Evolutionary conservation across 2,797 vertebrate species (phyloP), one percentile per base, ranked within the genome.

Genomic region (Fratercula arctica): DNA sequence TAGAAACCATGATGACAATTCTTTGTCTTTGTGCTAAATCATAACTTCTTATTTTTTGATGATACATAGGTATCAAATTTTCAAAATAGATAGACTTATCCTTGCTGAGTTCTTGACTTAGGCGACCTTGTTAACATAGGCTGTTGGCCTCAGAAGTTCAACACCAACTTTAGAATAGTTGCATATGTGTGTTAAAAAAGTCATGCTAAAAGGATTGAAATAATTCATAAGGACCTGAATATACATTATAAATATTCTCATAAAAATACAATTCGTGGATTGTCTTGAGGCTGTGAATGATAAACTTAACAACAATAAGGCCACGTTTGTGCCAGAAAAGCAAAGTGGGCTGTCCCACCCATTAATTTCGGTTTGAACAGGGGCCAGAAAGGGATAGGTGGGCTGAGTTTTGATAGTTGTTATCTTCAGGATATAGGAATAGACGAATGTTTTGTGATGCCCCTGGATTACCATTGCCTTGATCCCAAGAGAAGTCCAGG

Each of bases 281-380:
- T 54, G 21, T 59, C 8, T 28, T 70, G 50, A 53, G 17, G 25
- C 19, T 64, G 25, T 19, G 35, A 67, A 33, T 73, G 7, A 41
- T 56, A 13, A 73, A 50, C 11, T 16, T 60, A 39, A 33, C 41
- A 35, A 53, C 2, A 29, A 13, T 25, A 54, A 50, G 53, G 26
- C 18, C 39, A 66, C 33, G 37, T 59, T 45, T 51, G 28, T 63
- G 29, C 24, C 43, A 59, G 45, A 56, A 35, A 57, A 81, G 7
- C 5, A 2, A 33, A 39, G 0, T 6, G 12, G 24, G 7, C 17
- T 63, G 2, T 39, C 9, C 13, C 33, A 33, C 3, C 11, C 14
- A 6, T 37, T 37, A 17, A 4, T 16, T 61, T 67, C 16, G 8
- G 8, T 3, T 59, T 85, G 33, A 60, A 5, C 13, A 35, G 53